Evolutionary conservation across 1,140 invertebrate species (phyloP), one percentile per base, ranked within the genome.

Genomic region (Arctopsyche grandis): DNA sequence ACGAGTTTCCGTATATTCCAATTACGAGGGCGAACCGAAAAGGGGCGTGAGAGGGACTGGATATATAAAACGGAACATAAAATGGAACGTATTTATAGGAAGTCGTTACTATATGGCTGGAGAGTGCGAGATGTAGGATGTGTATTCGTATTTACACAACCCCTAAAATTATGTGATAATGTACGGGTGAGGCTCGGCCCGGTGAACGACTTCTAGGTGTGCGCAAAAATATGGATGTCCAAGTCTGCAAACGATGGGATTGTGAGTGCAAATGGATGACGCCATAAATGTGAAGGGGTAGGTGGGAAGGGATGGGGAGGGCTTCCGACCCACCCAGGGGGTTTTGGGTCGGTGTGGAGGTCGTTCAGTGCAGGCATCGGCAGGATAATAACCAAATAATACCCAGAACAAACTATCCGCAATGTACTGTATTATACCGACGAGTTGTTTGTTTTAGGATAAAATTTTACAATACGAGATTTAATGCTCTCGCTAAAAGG

Each of bases 191-290:
- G 29, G 3, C 29, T 10, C 48, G 16, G 16, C 29, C 48, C 48
- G 16, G 16, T 52, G 48, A 4, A 12, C 16, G 10, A 52, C 16
- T 52, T 29, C 12, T 66, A 66, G 63, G 63, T 66, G 63, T 22
- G 63, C 22, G 63, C 63, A n/a, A 66, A 66, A 66, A 66, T 66
- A 66, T 66, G 63, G 63, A 66, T 66, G 63, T 66, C 69, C 69
- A 44, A 44, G 69, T 38, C 69, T 71, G 69, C 44, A 71, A 48
- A 71, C 69, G 69, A 71, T 71, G 69, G 44, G 69, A 71, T 44
- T 71, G 44, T 71, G 69, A 71, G 69, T 46, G 69, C 38, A 71
- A 71, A 71, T 71, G 38, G 69, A 71, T 71, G 69, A n/a, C 46
- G 69, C 69, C 43, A 71, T 71, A 71, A 71, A 71, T 48, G 69